Base-by-base conservation (phyloP, 1,140 invertebrate species). In the Drosophila willistoni region DNA sequence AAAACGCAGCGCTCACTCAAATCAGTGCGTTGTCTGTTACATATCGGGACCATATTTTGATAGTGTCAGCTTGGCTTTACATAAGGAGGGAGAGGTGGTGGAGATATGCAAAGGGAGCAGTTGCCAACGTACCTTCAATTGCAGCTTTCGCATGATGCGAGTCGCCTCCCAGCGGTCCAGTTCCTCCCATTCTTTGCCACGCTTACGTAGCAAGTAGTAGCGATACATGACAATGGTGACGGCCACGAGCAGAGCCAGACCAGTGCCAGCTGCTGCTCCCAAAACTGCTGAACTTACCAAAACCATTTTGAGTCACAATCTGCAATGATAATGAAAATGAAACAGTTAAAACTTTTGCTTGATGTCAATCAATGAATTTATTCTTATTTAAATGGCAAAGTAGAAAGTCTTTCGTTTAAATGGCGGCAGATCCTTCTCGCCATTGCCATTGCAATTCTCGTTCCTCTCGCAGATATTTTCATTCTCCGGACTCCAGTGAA, bases 191-290 rank as follows among this genome's bases (percentile, higher is more conserved):
- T 93, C 93, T 64, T 94, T 94, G 10, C 92, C 92, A 34, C 93
- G 93, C 42, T 92, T 92, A 51, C 93, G 93, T 3, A 92, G 74
- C 6, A 93, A 90, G 77, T 95, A 95, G 73, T 95, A 95, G 10
- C 94, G 94, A 77, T 95, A 95, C 68, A 95, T 92, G 13, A 95
- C 94, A 61, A 95, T 94, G 1, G 94, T 95, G 77, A 95, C 93
- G 7, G 94, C 94, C 25, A 95, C 93, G 22, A 95, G 81, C 7
- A 95, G 81, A 0, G 94, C 95, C 41, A 95, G 83, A 3, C 95
- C 95, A 3, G 94, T 95, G 3, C 95, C 95, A 1, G 94, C 92
- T 0, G 95, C 95, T 10, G 95, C 95, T 1, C 95, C 95, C 17
- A 95, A 87, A 22, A 95, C 93, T 22, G 95, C 94, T 7, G 94